Conservation (phyloP, 2,113 vertebrate species). For the Loxodonta africana region DNA sequence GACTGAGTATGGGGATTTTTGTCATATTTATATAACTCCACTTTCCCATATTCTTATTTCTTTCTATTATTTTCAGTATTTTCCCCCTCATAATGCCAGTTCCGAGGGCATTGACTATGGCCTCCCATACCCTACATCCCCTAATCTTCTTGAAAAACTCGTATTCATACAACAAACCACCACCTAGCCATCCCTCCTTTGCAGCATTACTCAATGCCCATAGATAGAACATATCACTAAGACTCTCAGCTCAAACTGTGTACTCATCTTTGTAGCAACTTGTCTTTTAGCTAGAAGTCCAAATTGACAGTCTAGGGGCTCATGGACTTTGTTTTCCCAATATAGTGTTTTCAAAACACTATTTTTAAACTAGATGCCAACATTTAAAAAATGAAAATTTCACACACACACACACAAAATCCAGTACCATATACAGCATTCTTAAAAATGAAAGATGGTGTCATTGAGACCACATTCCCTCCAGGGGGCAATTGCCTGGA, state of each 20-base stretch:
- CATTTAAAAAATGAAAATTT: slow-evolving; percentile 29
- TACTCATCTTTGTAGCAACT: not conserved
- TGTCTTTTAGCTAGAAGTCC: not conserved
- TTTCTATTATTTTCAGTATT: not conserved
- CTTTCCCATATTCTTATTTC: not conserved
- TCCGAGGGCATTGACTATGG: not conserved
- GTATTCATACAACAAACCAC: not conserved
- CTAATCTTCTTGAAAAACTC: not conserved
- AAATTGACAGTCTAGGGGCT: not conserved
- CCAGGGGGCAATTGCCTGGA: not conserved
- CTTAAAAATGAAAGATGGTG: not conserved
- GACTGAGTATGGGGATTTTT: not conserved
- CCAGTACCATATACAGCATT: not conserved
- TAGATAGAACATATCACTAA: too few relatives aligned
- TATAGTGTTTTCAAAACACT: not conserved
- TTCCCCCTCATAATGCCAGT: not conserved
- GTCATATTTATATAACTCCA: not conserved
- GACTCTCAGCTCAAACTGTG: not conserved
- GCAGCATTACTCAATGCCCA: not conserved
- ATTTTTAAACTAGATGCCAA: slow-evolving; percentile 4
- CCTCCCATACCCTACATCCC: not conserved
- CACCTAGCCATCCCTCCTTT: not conserved
- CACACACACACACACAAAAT: not conserved
- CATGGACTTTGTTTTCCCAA: not conserved
- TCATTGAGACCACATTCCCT: not conserved